Conservation (phyloP, 2,113 vertebrate species). For the Calidris pugnax region DNA sequence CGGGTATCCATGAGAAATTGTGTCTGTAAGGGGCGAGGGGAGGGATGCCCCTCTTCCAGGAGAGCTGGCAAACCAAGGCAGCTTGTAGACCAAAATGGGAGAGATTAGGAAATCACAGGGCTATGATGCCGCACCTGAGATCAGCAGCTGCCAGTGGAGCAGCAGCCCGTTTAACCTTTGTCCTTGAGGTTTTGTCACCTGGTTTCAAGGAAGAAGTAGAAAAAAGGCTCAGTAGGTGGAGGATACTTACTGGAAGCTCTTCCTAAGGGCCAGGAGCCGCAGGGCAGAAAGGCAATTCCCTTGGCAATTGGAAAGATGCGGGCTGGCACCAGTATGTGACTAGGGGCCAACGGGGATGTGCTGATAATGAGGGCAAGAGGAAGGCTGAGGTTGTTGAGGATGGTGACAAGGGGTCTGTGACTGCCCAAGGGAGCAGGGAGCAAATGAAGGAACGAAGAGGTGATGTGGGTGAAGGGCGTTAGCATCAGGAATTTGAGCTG, state of each 20-base stretch:
- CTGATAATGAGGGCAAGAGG: background rate
- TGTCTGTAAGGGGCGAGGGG: background rate
- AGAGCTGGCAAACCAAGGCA: background rate
- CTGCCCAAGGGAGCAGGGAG: background rate
- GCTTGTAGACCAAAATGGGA: background rate
- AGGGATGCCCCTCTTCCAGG: background rate
- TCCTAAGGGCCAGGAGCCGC: background rate
- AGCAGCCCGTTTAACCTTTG: background rate
- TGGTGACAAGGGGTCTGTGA: background rate
- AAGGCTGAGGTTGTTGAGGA: background rate
- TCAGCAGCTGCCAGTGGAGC: background rate
- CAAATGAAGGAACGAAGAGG: fast-evolving
- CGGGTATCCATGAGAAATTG: background rate
- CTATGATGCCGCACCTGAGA: background rate
- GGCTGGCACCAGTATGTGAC: background rate
- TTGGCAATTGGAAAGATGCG: background rate
- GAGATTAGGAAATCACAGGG: fast-evolving
- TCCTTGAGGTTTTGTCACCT: background rate
- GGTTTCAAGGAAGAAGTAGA: background rate
- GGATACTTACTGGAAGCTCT: background rate
- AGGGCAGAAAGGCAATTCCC: background rate
- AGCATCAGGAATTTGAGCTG: background rate
- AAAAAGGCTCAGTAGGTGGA: background rate
- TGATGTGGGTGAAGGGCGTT: fast-evolving
- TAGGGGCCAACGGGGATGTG: background rate